These are phyloP conservation scores for Scopus umbretta DNA, from an alignment of 2,113 vertebrate species.

Conservation along the genomic window DNA sequence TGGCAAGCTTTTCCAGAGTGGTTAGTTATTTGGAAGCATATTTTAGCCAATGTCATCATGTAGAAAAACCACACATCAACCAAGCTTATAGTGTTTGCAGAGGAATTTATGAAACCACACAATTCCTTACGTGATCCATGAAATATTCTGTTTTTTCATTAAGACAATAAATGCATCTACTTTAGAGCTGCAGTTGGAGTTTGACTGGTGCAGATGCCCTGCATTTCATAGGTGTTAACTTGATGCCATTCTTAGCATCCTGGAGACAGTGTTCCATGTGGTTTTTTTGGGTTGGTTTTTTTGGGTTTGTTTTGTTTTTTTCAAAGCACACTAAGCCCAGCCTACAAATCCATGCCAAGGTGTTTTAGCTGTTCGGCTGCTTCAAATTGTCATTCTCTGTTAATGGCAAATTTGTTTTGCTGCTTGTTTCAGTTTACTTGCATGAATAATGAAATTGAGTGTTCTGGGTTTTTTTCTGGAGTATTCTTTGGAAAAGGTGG, in stretches of 20 bases:
- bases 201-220: background rate
- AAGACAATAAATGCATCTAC: background rate
- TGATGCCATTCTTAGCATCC: background rate
- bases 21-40: background rate
- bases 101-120: background rate
- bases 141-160: background rate
- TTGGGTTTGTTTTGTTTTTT: too few species aligned
- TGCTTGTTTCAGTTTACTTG: background rate
- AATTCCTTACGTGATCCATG: background rate
- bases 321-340: background rate
- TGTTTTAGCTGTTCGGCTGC: background rate
- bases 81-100: background rate
- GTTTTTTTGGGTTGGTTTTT: too few species aligned
- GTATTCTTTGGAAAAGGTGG: background rate
- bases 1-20: background rate
- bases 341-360: background rate
- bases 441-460: background rate
- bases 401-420: background rate
- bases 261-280: rapidly evolving
- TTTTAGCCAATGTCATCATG: background rate
- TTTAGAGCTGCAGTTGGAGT: background rate
- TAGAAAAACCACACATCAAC: background rate
- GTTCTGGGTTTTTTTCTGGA: background rate
- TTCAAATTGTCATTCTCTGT: background rate
- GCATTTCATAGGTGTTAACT: background rate